Conservation (phyloP, 2,113 vertebrate species). For the Pseudonaja textilis region DNA sequence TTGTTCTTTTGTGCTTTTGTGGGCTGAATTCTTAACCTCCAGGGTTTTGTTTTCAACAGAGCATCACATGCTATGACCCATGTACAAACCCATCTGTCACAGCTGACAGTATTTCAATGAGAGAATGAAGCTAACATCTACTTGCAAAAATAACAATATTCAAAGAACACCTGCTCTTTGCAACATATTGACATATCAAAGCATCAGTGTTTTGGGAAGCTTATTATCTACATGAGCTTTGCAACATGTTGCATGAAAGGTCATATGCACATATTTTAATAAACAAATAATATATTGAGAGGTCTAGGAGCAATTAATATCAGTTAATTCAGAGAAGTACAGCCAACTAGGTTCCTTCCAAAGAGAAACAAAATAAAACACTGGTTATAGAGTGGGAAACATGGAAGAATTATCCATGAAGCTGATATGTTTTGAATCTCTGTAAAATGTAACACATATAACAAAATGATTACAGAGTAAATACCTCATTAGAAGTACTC, state of each 20-base stretch:
- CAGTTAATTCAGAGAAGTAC: neutral
- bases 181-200: neutral
- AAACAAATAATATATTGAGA: neutral
- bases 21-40: slow-evolving; percentile 21
- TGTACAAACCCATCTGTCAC: neutral
- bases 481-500: neutral
- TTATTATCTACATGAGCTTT: neutral
- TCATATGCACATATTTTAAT: neutral
- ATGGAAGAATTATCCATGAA: neutral
- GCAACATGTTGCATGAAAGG: neutral
- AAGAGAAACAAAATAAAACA: neutral
- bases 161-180: neutral
- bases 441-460: neutral
- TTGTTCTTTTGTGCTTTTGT: neutral
- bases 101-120: neutral
- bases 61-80: fast-evolving
- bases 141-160: neutral
- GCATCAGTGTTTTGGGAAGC: neutral
- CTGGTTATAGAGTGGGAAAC: neutral
- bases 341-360: neutral
- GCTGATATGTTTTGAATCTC: neutral
- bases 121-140: neutral
- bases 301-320: neutral
- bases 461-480: neutral
- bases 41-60: neutral